Evolutionary conservation across 2,797 vertebrate species (phyloP).

Genomic region (Xiphophorus birchmanni): DNA sequence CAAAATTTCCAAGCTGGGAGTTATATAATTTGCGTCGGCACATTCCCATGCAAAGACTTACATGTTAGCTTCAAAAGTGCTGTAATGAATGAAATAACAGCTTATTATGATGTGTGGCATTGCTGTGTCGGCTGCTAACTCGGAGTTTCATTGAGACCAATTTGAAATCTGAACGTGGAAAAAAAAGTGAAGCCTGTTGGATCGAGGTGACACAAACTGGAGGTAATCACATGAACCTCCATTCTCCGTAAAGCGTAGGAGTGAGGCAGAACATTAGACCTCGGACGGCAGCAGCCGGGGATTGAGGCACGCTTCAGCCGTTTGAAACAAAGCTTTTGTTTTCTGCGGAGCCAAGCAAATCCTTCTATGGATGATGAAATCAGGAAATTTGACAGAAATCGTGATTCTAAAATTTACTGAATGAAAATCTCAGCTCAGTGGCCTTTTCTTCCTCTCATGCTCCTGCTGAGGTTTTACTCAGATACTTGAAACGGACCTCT

Average conservation of each 20-base stretch:
- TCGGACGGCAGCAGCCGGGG: neutral
- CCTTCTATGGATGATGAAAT: neutral
- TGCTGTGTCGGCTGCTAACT: neutral
- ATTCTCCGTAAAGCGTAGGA: neutral
- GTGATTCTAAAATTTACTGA: neutral
- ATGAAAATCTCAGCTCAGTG: neutral
- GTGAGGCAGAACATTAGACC: conserved; percentile 4
- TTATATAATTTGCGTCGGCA: neutral
- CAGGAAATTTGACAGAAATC: neutral
- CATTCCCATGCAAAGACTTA: neutral
- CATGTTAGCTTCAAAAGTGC: neutral
- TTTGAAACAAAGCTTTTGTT: conserved; percentile 10
- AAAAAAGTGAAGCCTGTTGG: neutral
- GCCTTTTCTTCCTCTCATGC: neutral
- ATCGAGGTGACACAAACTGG: conserved; percentile 3
- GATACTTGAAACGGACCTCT: neutral
- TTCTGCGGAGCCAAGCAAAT: neutral
- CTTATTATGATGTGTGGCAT: neutral
- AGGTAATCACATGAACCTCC: conserved; percentile 3
- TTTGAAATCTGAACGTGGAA: neutral
- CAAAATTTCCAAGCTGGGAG: neutral
- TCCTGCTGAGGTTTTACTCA: neutral
- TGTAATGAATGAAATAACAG: neutral
- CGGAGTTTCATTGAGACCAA: neutral
- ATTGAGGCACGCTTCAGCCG: neutral